These are phyloP conservation scores for Matsumurasca onukii DNA, from an alignment of 1,140 invertebrate species.

Conservation along the genomic window DNA sequence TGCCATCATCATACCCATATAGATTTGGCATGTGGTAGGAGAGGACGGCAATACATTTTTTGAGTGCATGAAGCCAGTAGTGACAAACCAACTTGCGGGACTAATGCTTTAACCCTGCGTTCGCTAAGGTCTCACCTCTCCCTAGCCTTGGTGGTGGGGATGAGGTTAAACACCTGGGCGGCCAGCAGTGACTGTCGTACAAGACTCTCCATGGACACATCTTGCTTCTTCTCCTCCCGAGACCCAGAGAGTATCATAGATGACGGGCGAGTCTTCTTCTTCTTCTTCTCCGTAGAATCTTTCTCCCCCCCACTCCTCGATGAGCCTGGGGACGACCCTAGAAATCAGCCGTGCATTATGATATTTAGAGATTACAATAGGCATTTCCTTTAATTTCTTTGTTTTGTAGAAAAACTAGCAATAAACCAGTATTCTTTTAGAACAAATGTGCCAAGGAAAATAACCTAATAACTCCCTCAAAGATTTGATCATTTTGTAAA, in stretches of 20 bases:
- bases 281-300: constrained; percentile 15
- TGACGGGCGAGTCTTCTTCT: constrained; percentile 35
- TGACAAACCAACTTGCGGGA: not conserved
- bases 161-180: constrained; percentile 74
- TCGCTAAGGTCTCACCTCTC: constrained; percentile 57
- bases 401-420: too few species aligned
- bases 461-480: too few species aligned
- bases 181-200: constrained; percentile 71
- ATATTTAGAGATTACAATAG: too few species aligned
- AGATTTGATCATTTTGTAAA: too few species aligned
- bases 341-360: too few species aligned
- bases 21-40: too few species aligned
- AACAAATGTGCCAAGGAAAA: too few species aligned
- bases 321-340: constrained; percentile 36
- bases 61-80: not conserved
- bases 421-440: too few species aligned
- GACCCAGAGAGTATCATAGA: constrained; percentile 32
- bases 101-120: too few species aligned
- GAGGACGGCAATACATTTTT: too few species aligned
- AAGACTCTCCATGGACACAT: constrained; percentile 65
- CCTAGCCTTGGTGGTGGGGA: constrained; percentile 74
- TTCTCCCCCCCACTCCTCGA: constrained; percentile 28
- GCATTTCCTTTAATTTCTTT: too few species aligned
- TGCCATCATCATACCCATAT: too few species aligned
- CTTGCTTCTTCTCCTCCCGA: constrained; percentile 29